Evolutionary conservation across 2,113 vertebrate species (phyloP).

Genomic region (Tychaedon coryphoeus): DNA sequence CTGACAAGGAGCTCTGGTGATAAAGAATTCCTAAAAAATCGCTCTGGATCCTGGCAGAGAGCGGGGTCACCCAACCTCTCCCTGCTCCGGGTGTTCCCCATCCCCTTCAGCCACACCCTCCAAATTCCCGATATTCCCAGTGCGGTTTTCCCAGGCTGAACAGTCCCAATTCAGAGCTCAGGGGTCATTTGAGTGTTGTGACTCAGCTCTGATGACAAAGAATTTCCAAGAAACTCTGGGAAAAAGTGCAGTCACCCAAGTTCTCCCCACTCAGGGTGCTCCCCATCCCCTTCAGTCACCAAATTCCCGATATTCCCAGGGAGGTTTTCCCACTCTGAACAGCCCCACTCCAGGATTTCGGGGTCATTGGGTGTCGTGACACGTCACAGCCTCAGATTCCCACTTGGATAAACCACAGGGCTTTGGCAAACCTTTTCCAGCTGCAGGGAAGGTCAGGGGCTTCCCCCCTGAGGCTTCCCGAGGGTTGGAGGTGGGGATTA

Average conservation of each 20-base stretch:
- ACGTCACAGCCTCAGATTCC: background rate
- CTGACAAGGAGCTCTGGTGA: background rate
- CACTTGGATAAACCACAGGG: background rate
- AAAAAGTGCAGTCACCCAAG: background rate
- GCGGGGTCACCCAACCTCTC: background rate
- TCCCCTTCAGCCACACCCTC: background rate
- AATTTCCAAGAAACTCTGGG: background rate
- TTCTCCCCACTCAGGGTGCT: background rate
- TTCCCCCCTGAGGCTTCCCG: background rate
- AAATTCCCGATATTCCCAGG: background rate
- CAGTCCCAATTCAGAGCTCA: too few relatives aligned
- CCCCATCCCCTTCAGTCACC: rapidly evolving
- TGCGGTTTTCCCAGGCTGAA: too few relatives aligned
- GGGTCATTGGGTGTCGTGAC: background rate
- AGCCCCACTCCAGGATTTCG: background rate
- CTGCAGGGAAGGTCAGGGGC: background rate
- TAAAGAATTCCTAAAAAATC: background rate
- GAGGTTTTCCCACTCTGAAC: background rate
- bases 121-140: too few relatives aligned
- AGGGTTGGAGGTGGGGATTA: background rate
- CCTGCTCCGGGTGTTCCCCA: rapidly evolving
- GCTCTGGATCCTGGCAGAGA: background rate
- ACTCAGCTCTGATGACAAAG: background rate
- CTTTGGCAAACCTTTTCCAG: background rate
- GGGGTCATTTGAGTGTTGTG: too few relatives aligned